Conservation (phyloP, 2,113 vertebrate genomes). For the Chaenocephalus aceratus region DNA sequence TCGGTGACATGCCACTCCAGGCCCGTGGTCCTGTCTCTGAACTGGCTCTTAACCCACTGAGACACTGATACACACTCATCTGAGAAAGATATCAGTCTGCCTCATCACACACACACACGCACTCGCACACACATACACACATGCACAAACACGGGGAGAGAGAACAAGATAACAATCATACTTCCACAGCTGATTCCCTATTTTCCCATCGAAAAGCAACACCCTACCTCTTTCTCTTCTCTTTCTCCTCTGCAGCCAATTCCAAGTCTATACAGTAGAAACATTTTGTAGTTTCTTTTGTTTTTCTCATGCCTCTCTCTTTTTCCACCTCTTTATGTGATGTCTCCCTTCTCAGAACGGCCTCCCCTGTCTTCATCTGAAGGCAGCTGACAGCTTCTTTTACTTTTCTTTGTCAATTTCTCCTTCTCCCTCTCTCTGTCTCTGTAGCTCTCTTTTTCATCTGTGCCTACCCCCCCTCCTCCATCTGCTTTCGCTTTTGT, state of each 20-base stretch:
- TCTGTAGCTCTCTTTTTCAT: conserved; percentile 84
- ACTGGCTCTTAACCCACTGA: conserved; percentile 73
- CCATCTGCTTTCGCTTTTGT: conserved; percentile 99
- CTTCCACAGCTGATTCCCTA: conserved; percentile 84
- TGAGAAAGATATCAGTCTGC: conserved; percentile 80
- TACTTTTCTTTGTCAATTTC: conserved; percentile 94
- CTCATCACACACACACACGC: conserved; percentile 75
- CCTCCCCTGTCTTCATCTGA: conserved; percentile 89
- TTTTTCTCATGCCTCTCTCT: conserved; percentile 69
- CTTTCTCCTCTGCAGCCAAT: conserved; percentile 77
- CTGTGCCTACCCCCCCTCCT: conserved; percentile 88
- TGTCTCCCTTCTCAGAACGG: conserved; percentile 75
- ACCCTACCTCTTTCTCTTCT: conserved; percentile 57
- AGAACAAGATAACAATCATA: conserved; percentile 84
- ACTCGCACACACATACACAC: conserved; percentile 34
- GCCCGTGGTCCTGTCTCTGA: conserved; percentile 71
- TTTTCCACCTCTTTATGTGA: conserved; percentile 62
- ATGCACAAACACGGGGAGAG: conserved; percentile 57
- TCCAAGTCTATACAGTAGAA: conserved; percentile 82
- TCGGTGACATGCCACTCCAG: conserved; percentile 75
- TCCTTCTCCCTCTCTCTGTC: conserved; percentile 88
- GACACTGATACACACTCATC: conserved; percentile 76
- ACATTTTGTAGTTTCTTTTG: conserved; percentile 82
- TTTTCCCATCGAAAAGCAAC: conserved; percentile 74
- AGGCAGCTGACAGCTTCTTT: conserved; percentile 98